Percentiles rank a stretch among this genome's conserved stretches.
These are phyloP conservation scores for Pandemis heparana DNA, from an alignment of 2,888 invertebrate species.

Conservation along the genomic window DNA sequence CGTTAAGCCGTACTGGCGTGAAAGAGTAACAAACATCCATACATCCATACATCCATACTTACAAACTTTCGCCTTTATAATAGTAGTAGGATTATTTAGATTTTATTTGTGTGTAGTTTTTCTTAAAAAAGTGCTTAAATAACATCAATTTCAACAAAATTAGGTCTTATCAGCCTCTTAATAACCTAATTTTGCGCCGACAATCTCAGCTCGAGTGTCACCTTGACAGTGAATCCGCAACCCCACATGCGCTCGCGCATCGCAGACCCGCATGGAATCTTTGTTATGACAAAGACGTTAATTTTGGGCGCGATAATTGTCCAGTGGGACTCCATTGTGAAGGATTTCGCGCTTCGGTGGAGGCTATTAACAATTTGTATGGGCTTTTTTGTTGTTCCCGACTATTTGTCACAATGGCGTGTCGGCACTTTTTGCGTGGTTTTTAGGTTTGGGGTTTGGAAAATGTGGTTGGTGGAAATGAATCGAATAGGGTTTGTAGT, in stretches of 20 bases:
- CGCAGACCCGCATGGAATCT: conserved; percentile 37
- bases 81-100: no score
- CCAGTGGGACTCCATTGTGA: conserved; percentile 69
- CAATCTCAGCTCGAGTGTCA: neutral
- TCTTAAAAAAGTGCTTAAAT: no score
- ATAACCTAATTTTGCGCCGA: neutral
- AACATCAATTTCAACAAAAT: no score
- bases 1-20: no score
- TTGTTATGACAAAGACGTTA: conserved; percentile 77
- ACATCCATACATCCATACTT: no score
- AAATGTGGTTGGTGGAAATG: conserved; percentile 33
- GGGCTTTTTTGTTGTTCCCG: conserved; percentile 59
- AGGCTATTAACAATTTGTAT: conserved; percentile 79
- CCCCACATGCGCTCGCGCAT: neutral
- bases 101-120: no score
- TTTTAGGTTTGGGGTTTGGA: conserved; percentile 27
- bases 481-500: conserved; percentile 14
- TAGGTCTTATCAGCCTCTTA: no score
- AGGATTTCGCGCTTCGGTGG: conserved; percentile 77
- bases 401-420: conserved; percentile 72
- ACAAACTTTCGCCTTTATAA: no score
- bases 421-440: conserved; percentile 66
- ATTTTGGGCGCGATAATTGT: conserved; percentile 81
- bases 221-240: neutral
- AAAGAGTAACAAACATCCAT: no score